phyloP scores from a whole-genome alignment of 1,140 invertebrate genomes.

The Drosophila lini region DNA sequence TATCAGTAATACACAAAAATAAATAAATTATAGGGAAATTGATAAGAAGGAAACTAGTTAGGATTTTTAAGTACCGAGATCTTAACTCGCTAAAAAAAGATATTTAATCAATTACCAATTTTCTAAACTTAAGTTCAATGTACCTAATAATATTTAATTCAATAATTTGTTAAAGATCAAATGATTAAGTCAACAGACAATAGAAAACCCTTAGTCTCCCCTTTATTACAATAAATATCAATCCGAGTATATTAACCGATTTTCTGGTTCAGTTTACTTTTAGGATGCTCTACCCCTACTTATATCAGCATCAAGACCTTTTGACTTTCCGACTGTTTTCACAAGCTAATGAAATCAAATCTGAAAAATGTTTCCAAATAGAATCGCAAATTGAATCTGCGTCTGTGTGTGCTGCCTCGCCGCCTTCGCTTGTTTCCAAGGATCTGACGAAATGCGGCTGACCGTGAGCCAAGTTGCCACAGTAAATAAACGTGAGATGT shows the following conservation, averaged over 20 bases:
- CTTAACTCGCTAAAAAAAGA: neutral
- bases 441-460: constrained; percentile 21
- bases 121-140: neutral
- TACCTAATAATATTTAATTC: neutral
- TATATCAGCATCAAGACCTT: neutral
- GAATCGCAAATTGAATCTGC: constrained; percentile 15
- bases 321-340: neutral
- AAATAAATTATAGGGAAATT: no score
- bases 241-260: neutral
- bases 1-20: neutral
- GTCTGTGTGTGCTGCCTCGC: constrained; percentile 5
- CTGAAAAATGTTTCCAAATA: constrained; percentile 1
- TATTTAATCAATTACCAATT: neutral
- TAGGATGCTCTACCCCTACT: no score
- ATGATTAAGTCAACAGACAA: no score
- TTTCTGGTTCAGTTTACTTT: neutral
- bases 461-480: constrained; percentile 38
- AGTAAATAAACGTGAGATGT: constrained; percentile 56
- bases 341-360: constrained; percentile 10
- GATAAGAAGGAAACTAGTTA: neutral
- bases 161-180: neutral
- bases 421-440: constrained; percentile 5
- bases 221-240: neutral
- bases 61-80: neutral
- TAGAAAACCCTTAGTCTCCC: no score